Evolutionary conservation across 2,888 invertebrate genomes (phyloP).

Genomic region (Rhaphigaster nebulosa): DNA sequence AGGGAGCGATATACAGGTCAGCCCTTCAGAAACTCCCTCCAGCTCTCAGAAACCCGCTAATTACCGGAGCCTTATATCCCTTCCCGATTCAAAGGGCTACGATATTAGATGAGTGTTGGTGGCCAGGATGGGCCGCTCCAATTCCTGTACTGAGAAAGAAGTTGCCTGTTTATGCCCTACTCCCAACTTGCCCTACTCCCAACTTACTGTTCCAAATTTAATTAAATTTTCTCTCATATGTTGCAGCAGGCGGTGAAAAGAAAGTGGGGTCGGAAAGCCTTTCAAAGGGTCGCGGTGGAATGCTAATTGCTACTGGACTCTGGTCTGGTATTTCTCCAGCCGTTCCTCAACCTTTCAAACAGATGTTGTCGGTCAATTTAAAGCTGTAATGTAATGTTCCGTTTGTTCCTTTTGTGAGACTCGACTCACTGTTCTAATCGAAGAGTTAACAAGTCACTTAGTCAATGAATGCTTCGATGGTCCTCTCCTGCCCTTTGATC

Average conservation of each 20-base stretch:
- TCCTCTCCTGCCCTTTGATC: background rate
- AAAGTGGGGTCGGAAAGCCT: background rate
- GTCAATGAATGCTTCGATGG: background rate
- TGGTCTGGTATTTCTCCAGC: background rate
- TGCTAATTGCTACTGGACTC: conserved; percentile 30
- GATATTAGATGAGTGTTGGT: background rate
- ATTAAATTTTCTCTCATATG: conserved; percentile 40
- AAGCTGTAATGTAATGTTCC: background rate
- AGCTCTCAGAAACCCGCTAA: background rate
- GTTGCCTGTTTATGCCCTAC: background rate
- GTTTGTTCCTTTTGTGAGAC: background rate
- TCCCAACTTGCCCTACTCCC: background rate
- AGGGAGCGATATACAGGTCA: background rate
- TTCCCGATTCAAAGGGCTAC: background rate
- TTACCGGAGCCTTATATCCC: background rate
- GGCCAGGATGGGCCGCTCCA: background rate
- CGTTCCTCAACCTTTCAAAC: background rate
- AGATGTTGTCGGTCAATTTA: background rate
- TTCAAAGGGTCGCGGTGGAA: conserved; percentile 10
- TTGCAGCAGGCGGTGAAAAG: background rate
- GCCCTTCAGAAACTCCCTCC: background rate
- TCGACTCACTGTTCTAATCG: background rate
- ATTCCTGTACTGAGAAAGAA: background rate
- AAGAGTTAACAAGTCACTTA: background rate
- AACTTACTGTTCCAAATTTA: background rate